Base-by-base conservation (phyloP, 1,140 invertebrate genomes). In the Leucophenga varia region DNA sequence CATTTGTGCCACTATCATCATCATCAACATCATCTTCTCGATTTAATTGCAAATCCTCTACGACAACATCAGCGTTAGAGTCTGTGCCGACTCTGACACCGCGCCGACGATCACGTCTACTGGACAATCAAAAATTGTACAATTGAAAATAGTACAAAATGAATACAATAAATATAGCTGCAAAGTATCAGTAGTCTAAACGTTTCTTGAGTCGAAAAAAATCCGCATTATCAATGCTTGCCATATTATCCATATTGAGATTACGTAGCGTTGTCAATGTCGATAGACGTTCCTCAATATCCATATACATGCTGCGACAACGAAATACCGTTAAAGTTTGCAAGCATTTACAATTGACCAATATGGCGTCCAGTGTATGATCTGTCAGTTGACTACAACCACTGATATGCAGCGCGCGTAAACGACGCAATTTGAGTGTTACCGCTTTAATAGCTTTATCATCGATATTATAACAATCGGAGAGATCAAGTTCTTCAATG, bases 351-450 rank as follows among this genome's bases (percentile, higher is more conserved):
- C 85, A 86, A 52, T 85, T 74, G 0, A 65, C 54, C 45, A 76
- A 76, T 31, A 88, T 79, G 16, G 79, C 78, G 44, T 82, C 77
- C 13, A 88, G 69, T 25, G 79, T 79, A 47, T 79, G 78, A 63
- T 88, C 81, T 0, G 85, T 88, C 13, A 89, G 57, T 55, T 82
- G 79, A 53, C 80, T 82, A 71, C 86, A 88, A 37, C 81, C 81
- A 77, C 86, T 80, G 3, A 89, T 72, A 68, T 86, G 77, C 17
- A 89, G 70, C 45, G 25, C 7, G 35, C 81, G 80, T 9, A 89
- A 65, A 55, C 87, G 79, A 5, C 74, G 75, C 12, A 87, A 69
- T 35, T 78, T 78, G 43, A 77, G 78, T 1, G 81, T 78, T 19
- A 88, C 69, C 45, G 78, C 76, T 45, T 78, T 73, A 16, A 88